A percentile compares a stretch with the other conserved stretches of the same genome.
phyloP scores from a whole-genome alignment of 2,113 vertebrate genomes.

The Anhinga rufa region DNA sequence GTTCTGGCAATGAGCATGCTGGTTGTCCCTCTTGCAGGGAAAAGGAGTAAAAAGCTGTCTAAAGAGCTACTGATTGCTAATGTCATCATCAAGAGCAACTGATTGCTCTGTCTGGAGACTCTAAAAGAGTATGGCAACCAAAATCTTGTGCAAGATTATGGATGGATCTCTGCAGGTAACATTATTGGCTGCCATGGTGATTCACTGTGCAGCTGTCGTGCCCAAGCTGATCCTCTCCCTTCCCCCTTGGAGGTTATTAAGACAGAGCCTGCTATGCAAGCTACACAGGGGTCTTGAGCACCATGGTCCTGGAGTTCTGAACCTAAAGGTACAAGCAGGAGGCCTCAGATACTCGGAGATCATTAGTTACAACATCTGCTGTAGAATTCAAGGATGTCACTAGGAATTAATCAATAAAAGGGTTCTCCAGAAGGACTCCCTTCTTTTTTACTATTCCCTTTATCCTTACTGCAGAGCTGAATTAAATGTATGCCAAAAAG shows the following conservation, averaged over 20 bases:
- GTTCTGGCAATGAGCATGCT: neutral
- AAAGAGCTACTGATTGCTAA: neutral
- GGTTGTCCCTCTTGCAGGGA: neutral
- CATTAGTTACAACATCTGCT: neutral
- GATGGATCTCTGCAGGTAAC: neutral
- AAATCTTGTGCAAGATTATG: neutral
- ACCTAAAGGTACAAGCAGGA: neutral
- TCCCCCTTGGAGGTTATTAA: neutral
- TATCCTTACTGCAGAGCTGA: neutral
- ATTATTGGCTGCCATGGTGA: accelerated
- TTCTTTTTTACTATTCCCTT: neutral
- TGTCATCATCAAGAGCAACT: neutral
- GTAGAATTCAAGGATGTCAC: neutral
- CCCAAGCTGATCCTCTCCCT: neutral
- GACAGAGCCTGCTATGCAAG: neutral
- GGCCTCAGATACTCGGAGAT: neutral
- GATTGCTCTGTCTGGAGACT: neutral
- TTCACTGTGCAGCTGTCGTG: neutral
- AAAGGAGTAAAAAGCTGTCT: neutral
- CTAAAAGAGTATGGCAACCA: neutral
- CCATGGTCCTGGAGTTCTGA: neutral
- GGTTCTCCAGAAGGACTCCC: neutral
- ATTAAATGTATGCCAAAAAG: neutral
- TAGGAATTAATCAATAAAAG: neutral
- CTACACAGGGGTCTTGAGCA: neutral